Percentiles rank a stretch among this genome's conserved stretches.
Conservation (phyloP, 2,113 vertebrate species). For the Dolichallabes microphthalmus region DNA sequence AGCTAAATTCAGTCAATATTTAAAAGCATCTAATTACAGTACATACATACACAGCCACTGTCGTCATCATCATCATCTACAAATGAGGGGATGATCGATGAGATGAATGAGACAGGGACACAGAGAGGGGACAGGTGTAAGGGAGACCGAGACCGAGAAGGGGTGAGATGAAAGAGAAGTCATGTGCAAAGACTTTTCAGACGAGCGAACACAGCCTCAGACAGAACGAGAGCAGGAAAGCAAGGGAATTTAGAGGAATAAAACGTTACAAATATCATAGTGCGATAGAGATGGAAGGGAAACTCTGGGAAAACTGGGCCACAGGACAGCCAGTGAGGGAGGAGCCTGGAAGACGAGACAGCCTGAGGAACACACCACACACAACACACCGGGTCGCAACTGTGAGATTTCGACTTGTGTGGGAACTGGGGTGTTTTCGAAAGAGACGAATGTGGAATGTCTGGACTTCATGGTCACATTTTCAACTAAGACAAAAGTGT, state of each 20-base stretch:
- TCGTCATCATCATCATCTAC: background rate
- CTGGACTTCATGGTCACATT: background rate
- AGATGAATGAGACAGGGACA: background rate
- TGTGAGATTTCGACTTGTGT: background rate
- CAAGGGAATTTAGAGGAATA: background rate
- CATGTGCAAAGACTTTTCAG: conserved; percentile 3
- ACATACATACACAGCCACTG: no score
- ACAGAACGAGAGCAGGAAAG: conserved; percentile 25
- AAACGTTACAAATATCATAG: conserved; percentile 4
- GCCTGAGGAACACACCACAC: background rate
- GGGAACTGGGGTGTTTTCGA: background rate
- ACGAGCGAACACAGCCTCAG: conserved; percentile 5
- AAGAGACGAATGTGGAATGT: background rate
- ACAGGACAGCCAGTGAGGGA: conserved; percentile 5
- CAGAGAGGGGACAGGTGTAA: background rate
- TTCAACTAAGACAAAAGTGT: background rate
- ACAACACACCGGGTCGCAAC: background rate
- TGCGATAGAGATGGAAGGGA: conserved; percentile 6
- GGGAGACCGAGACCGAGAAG: background rate
- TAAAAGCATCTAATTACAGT: background rate
- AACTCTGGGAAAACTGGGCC: conserved; percentile 18
- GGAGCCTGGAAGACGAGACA: background rate
- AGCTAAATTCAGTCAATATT: background rate
- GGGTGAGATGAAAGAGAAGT: background rate
- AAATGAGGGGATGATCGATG: background rate